phyloP scores from a whole-genome alignment of 2,113 vertebrate species.

The Macquaria ambigua region DNA sequence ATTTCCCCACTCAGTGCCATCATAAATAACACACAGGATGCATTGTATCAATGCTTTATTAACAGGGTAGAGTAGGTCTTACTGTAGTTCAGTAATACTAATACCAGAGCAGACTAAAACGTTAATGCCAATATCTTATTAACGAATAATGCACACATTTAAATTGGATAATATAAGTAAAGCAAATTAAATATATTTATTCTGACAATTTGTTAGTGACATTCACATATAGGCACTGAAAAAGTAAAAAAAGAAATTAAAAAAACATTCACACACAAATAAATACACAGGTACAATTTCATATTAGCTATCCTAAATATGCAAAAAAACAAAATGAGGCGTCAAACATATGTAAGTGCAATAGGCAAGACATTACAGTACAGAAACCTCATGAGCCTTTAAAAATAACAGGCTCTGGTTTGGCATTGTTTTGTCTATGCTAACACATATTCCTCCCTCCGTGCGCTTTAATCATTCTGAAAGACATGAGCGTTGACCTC shows the following conservation, averaged over 20 bases:
- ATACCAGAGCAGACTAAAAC: conserved; percentile 37
- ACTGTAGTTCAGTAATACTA: conserved; percentile 29
- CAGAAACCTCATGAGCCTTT: conserved; percentile 44
- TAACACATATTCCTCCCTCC: conserved; percentile 31
- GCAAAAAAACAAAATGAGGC: conserved; percentile 59
- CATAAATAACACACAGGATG: conserved; percentile 5
- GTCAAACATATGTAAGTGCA: conserved; percentile 67
- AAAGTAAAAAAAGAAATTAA: conserved; percentile 30
- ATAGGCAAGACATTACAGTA: conserved; percentile 62
- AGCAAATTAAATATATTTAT: conserved; percentile 52
- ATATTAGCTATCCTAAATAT: conserved; percentile 56
- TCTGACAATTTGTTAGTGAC: conserved; percentile 60
- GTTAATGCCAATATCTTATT: conserved; percentile 35
- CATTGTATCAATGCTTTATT: conserved; percentile 68
- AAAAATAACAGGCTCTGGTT: conserved; percentile 45
- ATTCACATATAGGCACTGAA: conserved; percentile 68
- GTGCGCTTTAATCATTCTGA: background rate
- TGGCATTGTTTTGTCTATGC: conserved; percentile 49
- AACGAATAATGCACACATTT: conserved; percentile 54
- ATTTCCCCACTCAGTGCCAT: background rate
- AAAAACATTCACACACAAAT: conserved; percentile 51
- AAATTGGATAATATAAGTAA: conserved; percentile 48
- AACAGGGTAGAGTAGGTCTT: conserved; percentile 36
- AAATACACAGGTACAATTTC: conserved; percentile 58
- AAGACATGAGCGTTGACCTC: background rate